Conservation (phyloP, 2,888 invertebrate genomes). For the Oegoconia quadripuncta region DNA sequence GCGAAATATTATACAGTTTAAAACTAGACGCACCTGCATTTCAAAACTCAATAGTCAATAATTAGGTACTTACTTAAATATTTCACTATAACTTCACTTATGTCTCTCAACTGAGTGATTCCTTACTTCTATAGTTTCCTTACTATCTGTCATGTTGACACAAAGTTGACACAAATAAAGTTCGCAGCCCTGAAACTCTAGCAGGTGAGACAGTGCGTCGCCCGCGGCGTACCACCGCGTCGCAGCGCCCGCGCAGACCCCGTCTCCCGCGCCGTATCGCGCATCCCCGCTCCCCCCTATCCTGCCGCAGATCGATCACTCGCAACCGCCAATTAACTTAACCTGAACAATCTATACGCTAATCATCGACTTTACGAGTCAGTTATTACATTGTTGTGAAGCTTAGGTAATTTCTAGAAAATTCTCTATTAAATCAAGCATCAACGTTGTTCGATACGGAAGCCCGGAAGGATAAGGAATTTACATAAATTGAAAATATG, state of each 20-base stretch:
- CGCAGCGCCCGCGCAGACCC: constrained; percentile 37
- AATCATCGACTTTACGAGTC: constrained; percentile 32
- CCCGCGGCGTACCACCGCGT: constrained; percentile 58
- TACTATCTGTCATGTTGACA: neutral
- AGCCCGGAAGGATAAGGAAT: too few relatives aligned
- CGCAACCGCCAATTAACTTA: constrained; percentile 66
- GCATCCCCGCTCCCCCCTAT: constrained; percentile 13
- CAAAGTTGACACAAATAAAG: neutral
- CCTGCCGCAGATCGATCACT: constrained; percentile 51
- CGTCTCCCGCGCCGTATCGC: constrained; percentile 16
- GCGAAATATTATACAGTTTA: too few relatives aligned
- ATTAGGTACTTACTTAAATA: too few relatives aligned
- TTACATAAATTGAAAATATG: too few relatives aligned
- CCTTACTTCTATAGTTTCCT: neutral
- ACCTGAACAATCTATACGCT: constrained; percentile 48
- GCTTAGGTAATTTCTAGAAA: too few relatives aligned
- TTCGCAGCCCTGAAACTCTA: constrained; percentile 45
- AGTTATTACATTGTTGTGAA: constrained; percentile 23
- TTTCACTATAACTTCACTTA: too few relatives aligned
- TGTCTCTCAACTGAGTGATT: too few relatives aligned
- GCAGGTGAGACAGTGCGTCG: constrained; percentile 70
- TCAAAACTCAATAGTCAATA: too few relatives aligned
- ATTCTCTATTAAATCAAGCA: too few relatives aligned
- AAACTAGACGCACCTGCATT: too few relatives aligned
- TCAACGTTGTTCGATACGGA: too few relatives aligned